These are phyloP conservation scores for Drosophila emarginata DNA, from an alignment of 2,888 invertebrate genomes.

Conservation along the genomic window DNA sequence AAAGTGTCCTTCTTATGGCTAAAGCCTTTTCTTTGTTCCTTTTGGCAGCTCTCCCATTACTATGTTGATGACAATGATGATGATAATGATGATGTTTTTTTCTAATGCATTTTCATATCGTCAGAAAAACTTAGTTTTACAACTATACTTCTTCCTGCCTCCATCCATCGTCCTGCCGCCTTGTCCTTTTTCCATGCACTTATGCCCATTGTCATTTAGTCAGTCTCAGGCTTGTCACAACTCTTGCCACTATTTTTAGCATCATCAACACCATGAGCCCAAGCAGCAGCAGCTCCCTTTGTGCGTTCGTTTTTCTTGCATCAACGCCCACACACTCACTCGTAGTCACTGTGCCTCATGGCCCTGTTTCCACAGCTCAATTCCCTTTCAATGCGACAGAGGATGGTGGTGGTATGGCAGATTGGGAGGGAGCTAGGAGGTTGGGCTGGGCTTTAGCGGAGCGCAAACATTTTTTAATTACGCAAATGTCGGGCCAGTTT, in stretches of 20 bases:
- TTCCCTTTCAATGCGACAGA: slow-evolving; percentile 48
- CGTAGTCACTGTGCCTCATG: background rate
- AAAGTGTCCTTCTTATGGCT: slow-evolving; percentile 10
- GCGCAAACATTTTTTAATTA: slow-evolving; percentile 79
- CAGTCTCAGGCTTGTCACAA: slow-evolving; percentile 76
- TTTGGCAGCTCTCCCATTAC: slow-evolving; percentile 16
- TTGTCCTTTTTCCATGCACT: slow-evolving; percentile 48
- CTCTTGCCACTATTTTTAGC: slow-evolving; percentile 59
- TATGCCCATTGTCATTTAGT: slow-evolving; percentile 72
- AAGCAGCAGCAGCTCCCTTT: slow-evolving; percentile 29
- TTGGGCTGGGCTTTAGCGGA: slow-evolving; percentile 63
- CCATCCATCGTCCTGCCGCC: slow-evolving; percentile 19
- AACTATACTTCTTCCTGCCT: slow-evolving; percentile 32
- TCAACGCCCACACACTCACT: slow-evolving; percentile 61
- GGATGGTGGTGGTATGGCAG: background rate
- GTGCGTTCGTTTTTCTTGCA: slow-evolving; percentile 50
- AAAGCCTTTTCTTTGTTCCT: slow-evolving; percentile 4
- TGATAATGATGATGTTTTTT: slow-evolving; percentile 7
- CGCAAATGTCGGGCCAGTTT: slow-evolving; percentile 73
- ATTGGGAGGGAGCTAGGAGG: slow-evolving; percentile 1
- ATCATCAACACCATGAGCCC: slow-evolving; percentile 22
- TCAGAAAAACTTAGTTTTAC: slow-evolving; percentile 65
- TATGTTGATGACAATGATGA: background rate
- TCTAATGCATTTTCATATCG: slow-evolving; percentile 73
- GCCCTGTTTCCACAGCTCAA: slow-evolving; percentile 34